Conservation (phyloP, 2,888 invertebrate genomes). For the Clepsis dumicolana region DNA sequence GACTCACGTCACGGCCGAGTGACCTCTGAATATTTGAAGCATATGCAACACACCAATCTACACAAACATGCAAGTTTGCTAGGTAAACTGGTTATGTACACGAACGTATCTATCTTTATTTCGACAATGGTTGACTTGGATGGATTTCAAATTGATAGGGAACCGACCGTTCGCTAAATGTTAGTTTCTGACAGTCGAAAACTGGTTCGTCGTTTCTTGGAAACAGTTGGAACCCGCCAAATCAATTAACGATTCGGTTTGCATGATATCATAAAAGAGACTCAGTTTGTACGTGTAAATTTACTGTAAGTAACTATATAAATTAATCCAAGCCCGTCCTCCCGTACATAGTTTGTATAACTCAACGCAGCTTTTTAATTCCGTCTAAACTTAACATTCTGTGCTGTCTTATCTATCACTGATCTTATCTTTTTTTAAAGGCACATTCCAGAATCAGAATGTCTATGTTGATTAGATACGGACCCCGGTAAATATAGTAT, state of each 20-base stretch:
- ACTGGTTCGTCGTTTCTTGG: neutral
- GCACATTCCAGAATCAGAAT: neutral
- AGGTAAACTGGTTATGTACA: neutral
- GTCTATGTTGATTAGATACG: slow-evolving; percentile 12
- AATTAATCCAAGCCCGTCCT: no score
- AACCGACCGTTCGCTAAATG: slow-evolving; percentile 1
- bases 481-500: neutral
- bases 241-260: neutral
- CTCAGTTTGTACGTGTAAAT: no score
- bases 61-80: slow-evolving; percentile 6
- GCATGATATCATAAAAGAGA: neutral
- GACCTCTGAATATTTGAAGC: slow-evolving; percentile 30
- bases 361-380: no score
- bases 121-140: neutral
- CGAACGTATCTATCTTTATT: neutral
- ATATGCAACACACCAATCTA: slow-evolving; percentile 15
- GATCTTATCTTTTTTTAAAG: neutral
- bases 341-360: no score
- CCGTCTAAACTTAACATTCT: no score
- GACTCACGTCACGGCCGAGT: slow-evolving; percentile 6
- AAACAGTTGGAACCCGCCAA: neutral
- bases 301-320: no score
- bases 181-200: neutral
- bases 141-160: slow-evolving; percentile 13
- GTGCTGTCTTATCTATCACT: no score